phyloP scores from a whole-genome alignment of 2,113 vertebrate species.

The Holacanthus passer region DNA sequence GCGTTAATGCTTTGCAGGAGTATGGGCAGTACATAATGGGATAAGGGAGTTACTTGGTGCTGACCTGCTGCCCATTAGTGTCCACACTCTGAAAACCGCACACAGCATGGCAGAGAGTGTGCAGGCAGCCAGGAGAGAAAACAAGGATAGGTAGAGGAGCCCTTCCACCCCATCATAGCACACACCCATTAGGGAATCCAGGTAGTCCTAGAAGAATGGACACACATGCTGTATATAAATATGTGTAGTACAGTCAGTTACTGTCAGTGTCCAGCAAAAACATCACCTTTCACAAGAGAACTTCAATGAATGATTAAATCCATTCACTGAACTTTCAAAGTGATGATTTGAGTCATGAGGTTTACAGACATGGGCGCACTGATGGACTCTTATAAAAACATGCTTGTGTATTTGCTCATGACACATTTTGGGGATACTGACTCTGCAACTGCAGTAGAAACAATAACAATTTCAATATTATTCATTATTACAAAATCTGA shows the following conservation, averaged over 20 bases:
- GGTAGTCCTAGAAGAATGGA: constrained; percentile 88
- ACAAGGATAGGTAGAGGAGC: constrained; percentile 93
- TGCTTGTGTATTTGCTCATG: not conserved
- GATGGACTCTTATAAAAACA: not conserved
- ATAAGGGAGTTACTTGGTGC: constrained; percentile 52
- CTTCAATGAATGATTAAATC: not conserved
- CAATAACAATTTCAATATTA: not conserved
- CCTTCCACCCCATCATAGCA: constrained; percentile 97
- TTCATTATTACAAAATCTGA: not conserved
- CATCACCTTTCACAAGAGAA: not conserved
- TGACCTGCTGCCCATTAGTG: constrained; percentile 87
- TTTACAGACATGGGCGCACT: not conserved
- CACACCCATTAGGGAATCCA: constrained; percentile 92
- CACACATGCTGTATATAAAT: not conserved
- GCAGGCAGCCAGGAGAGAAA: constrained; percentile 90
- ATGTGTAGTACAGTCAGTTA: not conserved
- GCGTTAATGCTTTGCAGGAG: constrained; percentile 53
- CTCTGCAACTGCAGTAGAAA: too few species aligned
- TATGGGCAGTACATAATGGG: constrained; percentile 46
- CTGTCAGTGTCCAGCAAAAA: not conserved
- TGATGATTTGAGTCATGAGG: not conserved
- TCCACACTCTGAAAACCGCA: constrained; percentile 86
- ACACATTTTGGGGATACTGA: not conserved
- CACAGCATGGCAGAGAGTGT: constrained; percentile 91
- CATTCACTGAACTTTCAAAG: not conserved